Percentiles rank a stretch among this genome's conserved stretches.
phyloP scores from a whole-genome alignment of 2,797 vertebrate genomes.

The Sandelia bainsii region DNA sequence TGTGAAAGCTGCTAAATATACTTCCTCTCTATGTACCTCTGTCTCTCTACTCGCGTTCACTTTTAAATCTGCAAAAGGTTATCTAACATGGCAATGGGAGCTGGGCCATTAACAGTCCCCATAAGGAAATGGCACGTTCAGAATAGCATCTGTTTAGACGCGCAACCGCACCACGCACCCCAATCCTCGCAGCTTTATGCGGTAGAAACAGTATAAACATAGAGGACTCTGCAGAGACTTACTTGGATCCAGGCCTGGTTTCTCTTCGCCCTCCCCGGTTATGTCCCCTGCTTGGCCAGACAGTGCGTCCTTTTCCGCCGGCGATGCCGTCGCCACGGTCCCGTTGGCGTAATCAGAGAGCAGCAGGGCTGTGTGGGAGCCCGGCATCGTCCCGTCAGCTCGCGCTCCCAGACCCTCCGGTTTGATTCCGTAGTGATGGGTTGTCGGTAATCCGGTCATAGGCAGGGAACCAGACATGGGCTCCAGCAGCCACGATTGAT shows the following conservation, averaged over 20 bases:
- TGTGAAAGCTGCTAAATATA: slow-evolving; percentile 17
- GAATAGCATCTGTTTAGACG: slow-evolving; percentile 66
- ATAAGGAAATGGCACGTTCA: slow-evolving; percentile 74
- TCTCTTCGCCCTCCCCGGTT: slow-evolving; percentile 89
- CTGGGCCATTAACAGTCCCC: slow-evolving; percentile 62
- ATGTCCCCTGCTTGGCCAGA: slow-evolving; percentile 85
- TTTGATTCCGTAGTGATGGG: slow-evolving; percentile 93
- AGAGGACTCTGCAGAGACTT: slow-evolving; percentile 81
- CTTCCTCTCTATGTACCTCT: background rate
- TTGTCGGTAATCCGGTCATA: slow-evolving; percentile 91
- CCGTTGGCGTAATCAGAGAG: slow-evolving; percentile 93
- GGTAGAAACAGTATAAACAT: slow-evolving; percentile 63
- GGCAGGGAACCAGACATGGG: slow-evolving; percentile 91
- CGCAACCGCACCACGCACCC: slow-evolving; percentile 54
- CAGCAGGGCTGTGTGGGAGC: slow-evolving; percentile 90
- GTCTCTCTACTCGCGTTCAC: slow-evolving; percentile 20
- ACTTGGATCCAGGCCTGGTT: slow-evolving; percentile 93
- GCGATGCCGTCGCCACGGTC: slow-evolving; percentile 84
- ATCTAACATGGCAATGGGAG: slow-evolving; percentile 59
- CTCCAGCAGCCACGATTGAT: slow-evolving; percentile 95
- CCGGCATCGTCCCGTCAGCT: slow-evolving; percentile 89
- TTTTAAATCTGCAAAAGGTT: slow-evolving; percentile 36
- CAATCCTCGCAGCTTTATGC: slow-evolving; percentile 51
- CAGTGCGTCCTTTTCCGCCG: slow-evolving; percentile 89
- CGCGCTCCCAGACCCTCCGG: slow-evolving; percentile 89